phyloP scores from a whole-genome alignment of 2,113 vertebrate species.

The Ceratotherium simum region DNA sequence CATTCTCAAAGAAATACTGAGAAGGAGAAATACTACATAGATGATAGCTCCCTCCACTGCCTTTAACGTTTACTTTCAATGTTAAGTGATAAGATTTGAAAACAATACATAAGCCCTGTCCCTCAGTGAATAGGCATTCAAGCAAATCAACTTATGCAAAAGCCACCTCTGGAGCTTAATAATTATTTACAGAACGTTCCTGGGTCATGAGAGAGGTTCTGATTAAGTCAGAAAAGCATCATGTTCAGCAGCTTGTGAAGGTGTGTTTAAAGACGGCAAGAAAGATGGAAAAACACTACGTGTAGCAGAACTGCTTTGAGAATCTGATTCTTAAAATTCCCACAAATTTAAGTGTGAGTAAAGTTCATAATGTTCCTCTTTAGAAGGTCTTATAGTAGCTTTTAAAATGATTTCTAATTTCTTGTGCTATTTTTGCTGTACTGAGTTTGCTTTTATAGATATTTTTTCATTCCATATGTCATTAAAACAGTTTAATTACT shows the following conservation, averaged over 20 bases:
- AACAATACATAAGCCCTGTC: slow-evolving; percentile 77
- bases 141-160: slow-evolving; percentile 88
- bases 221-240: slow-evolving; percentile 90
- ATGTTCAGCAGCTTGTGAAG: slow-evolving; percentile 88
- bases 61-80: slow-evolving; percentile 72
- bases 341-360: background rate
- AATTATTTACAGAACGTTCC: slow-evolving; percentile 89
- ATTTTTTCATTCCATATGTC: slow-evolving; percentile 19
- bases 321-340: slow-evolving; percentile 67
- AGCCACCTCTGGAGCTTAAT: slow-evolving; percentile 87
- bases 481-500: slow-evolving; percentile 61
- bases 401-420: slow-evolving; percentile 33
- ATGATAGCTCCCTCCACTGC: background rate
- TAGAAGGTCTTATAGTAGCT: background rate
- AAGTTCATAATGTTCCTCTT: background rate
- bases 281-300: slow-evolving; percentile 90
- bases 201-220: slow-evolving; percentile 90
- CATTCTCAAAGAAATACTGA: slow-evolving; percentile 40
- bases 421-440: background rate
- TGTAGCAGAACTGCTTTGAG: slow-evolving; percentile 73
- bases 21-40: background rate
- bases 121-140: slow-evolving; percentile 85
- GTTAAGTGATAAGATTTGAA: slow-evolving; percentile 77
- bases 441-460: slow-evolving; percentile 42
- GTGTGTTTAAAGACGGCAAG: slow-evolving; percentile 80